These are phyloP conservation scores for Phyllotreta cruciferae DNA, from an alignment of 2,888 invertebrate species.

Conservation along the genomic window DNA sequence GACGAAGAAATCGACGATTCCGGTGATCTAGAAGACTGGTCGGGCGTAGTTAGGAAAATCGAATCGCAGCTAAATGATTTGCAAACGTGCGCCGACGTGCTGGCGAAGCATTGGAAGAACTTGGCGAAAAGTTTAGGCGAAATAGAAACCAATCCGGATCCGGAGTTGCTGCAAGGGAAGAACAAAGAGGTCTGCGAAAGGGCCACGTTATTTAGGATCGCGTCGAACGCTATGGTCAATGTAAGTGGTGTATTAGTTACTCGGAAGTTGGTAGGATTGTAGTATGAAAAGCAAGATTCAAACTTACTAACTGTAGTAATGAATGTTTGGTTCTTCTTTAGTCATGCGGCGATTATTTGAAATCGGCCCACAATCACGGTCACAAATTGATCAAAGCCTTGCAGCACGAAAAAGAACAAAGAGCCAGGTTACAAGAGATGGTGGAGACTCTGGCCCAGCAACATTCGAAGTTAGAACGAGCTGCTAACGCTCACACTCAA, in stretches of 20 bases:
- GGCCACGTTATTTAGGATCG: conserved; percentile 93
- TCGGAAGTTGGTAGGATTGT: neutral
- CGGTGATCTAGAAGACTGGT: conserved; percentile 64
- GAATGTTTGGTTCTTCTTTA: conserved; percentile 55
- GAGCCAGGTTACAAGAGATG: conserved; percentile 91
- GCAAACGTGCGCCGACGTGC: conserved; percentile 89
- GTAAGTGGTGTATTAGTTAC: conserved; percentile 64
- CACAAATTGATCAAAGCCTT: conserved; percentile 91
- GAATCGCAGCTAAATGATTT: conserved; percentile 86
- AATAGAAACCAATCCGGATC: conserved; percentile 69
- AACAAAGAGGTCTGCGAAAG: conserved; percentile 91
- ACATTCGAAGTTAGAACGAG: conserved; percentile 94
- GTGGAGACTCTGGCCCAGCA: conserved; percentile 97
- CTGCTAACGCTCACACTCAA: conserved; percentile 73
- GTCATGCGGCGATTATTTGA: conserved; percentile 92
- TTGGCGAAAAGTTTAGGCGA: conserved; percentile 83
- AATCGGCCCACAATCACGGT: conserved; percentile 87
- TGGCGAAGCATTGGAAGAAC: conserved; percentile 86
- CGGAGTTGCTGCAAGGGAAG: conserved; percentile 67
- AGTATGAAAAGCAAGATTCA: neutral
- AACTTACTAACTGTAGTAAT: neutral
- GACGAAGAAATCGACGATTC: conserved; percentile 66
- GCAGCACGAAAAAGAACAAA: conserved; percentile 94
- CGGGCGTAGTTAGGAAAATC: conserved; percentile 73
- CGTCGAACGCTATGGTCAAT: conserved; percentile 96